phyloP scores from a whole-genome alignment of 2,113 vertebrate species.

The Rattus rattus region DNA sequence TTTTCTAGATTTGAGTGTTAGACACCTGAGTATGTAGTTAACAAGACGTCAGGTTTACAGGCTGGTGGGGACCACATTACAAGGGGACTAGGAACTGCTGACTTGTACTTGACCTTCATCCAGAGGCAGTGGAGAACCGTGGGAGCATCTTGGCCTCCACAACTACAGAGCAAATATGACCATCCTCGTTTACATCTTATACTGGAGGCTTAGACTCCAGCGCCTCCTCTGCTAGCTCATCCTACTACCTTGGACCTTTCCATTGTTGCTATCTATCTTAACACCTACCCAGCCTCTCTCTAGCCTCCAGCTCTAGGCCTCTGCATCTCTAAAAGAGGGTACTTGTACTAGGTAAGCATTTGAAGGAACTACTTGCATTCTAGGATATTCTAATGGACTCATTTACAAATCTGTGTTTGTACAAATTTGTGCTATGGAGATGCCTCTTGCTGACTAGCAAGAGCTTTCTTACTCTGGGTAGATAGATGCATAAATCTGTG shows the following conservation, averaged over 20 bases:
- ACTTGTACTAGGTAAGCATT: not conserved
- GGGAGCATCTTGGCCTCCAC: not conserved
- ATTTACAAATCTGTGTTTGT: not conserved
- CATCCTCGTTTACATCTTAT: not conserved
- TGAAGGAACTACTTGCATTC: not conserved
- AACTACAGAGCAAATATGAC: not conserved
- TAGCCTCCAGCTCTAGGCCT: not conserved
- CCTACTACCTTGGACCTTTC: not conserved
- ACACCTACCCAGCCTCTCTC: not conserved
- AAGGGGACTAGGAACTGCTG: not conserved
- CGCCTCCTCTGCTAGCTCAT: not conserved
- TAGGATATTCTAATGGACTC: not conserved
- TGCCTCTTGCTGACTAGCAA: not conserved
- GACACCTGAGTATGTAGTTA: not conserved
- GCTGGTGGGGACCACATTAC: not conserved
- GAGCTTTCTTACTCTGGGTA: not conserved
- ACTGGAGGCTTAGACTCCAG: not conserved
- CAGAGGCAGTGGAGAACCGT: not conserved
- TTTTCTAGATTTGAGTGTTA: rapidly evolving
- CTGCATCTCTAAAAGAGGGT: not conserved
- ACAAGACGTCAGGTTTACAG: not conserved
- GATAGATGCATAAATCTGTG: not conserved
- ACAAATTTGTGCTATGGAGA: too few species aligned
- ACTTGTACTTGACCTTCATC: not conserved
- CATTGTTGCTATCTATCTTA: not conserved